Conservation (phyloP, 2,888 invertebrate genomes). For the Mesorhabditis sp. region DNA sequence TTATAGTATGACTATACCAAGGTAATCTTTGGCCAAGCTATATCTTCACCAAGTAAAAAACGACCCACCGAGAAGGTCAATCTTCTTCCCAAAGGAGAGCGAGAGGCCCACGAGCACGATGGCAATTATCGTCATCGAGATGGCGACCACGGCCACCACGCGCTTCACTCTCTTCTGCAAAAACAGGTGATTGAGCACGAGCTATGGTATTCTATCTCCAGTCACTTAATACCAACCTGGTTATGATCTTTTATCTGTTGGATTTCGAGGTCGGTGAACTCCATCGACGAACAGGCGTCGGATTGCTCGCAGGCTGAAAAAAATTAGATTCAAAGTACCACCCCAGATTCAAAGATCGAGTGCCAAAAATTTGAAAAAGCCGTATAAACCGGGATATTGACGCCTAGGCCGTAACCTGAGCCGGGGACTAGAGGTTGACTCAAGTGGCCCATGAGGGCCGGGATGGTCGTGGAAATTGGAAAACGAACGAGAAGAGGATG, state of each 20-base stretch:
- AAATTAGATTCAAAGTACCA: background rate
- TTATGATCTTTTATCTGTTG: slow-evolving; percentile 44
- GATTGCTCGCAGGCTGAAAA: background rate
- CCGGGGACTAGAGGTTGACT: no score
- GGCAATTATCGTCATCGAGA: slow-evolving; percentile 46
- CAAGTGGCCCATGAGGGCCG: no score
- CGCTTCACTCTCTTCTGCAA: slow-evolving; percentile 45
- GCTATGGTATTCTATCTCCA: background rate
- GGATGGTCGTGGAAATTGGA: no score
- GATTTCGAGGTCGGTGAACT: slow-evolving; percentile 49
- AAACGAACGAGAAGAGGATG: no score
- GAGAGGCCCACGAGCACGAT: slow-evolving; percentile 50
- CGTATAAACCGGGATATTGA: no score
- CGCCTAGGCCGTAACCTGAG: no score
- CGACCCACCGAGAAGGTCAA: slow-evolving; percentile 50
- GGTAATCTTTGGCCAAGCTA: no score
- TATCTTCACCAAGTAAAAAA: background rate
- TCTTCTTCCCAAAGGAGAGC: slow-evolving; percentile 53
- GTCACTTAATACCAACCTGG: slow-evolving; percentile 9
- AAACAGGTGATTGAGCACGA: background rate
- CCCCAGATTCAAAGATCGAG: no score
- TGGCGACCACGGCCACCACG: slow-evolving; percentile 50
- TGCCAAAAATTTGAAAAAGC: no score
- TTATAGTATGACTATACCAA: no score
- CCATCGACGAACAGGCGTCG: slow-evolving; percentile 14